Base-by-base conservation (phyloP, 2,113 vertebrate species). In the Otolemur garnettii region DNA sequence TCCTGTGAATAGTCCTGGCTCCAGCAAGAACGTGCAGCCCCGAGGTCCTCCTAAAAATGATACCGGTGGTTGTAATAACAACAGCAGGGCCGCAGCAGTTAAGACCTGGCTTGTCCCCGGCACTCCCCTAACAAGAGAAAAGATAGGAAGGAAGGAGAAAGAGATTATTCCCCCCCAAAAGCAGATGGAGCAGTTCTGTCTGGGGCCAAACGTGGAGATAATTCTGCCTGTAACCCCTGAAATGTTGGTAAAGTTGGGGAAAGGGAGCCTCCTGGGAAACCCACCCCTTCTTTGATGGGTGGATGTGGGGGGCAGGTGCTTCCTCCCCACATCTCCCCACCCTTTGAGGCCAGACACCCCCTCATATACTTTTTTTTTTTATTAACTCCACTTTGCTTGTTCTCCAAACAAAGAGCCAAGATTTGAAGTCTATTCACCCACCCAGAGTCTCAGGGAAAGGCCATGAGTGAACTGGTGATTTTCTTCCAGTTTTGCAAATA, bases 11-110 rank as follows among this genome's bases (percentile, higher is more conserved):
- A 17, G n/a, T 11, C 19, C 64, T 28, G 86, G 38, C 45, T 69
- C 13, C 33, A 5, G 38, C 35, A 15, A 68, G 66, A 57, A 24
- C 3, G 7, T 11, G 53, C 42, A 12, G 42, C 38, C 22, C 26
- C 53, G 14, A 74, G 84, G 21, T 4, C 26, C 24, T 4, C 21
- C 21, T 24, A 38, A 72, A 21, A 45, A 6, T 42, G 24, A 28
- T 28, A 64, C 62, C 28, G 5, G 22, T 22, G 5, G 33, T 21
- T 7, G 35, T 22, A 35, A 7, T 3, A 28, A 24, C 13, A n/a
- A 8, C 33, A 19, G 12, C 0, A 3, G 55, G 13, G 15, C 26
- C 0, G 1, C 42, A 21, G 8, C 17, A 24, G 19, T 2, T 6
- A 22, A 60, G 90, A 9, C 13, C n/a, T 62, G 4, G 0, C 60